These are phyloP conservation scores for Ariopsis seemanni DNA, from an alignment of 2,113 vertebrate species.

Conservation along the genomic window DNA sequence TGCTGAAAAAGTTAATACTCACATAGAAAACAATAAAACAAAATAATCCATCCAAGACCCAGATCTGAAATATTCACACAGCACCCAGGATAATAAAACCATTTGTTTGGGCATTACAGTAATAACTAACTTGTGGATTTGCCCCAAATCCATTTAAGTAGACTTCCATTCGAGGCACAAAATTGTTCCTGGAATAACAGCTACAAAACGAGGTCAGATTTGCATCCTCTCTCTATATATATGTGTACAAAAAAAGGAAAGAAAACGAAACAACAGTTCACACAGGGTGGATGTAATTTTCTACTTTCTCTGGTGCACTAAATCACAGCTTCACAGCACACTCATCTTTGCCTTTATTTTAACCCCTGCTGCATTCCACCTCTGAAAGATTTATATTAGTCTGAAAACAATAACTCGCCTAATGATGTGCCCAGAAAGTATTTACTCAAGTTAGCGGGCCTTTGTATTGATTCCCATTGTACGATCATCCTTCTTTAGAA, in stretches of 20 bases:
- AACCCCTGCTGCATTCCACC: conserved; percentile 12
- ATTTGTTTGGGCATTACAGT: conserved; percentile 34
- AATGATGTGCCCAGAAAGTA: conserved; percentile 28
- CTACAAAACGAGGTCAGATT: conserved; percentile 39
- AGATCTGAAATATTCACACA: not conserved
- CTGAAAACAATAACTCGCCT: conserved; percentile 29
- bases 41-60: not conserved
- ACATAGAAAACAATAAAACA: not conserved
- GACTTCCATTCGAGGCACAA: conserved; percentile 23
- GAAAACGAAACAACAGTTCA: not conserved
- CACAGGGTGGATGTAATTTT: conserved; percentile 1
- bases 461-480: conserved; percentile 35
- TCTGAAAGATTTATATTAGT: conserved; percentile 16
- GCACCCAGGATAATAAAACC: conserved; percentile 26
- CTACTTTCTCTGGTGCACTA: not conserved
- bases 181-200: conserved; percentile 21
- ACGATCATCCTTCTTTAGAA: not conserved
- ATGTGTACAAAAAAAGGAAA: no score
- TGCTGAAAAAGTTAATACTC: no score
- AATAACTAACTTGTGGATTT: conserved; percentile 28
- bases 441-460: not conserved
- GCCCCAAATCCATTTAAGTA: conserved; percentile 24
- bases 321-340: not conserved
- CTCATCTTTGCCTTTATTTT: conserved; percentile 20
- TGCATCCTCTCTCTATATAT: not conserved